Conservation (phyloP, 2,113 vertebrate species). For the Pseudonaja textilis region DNA sequence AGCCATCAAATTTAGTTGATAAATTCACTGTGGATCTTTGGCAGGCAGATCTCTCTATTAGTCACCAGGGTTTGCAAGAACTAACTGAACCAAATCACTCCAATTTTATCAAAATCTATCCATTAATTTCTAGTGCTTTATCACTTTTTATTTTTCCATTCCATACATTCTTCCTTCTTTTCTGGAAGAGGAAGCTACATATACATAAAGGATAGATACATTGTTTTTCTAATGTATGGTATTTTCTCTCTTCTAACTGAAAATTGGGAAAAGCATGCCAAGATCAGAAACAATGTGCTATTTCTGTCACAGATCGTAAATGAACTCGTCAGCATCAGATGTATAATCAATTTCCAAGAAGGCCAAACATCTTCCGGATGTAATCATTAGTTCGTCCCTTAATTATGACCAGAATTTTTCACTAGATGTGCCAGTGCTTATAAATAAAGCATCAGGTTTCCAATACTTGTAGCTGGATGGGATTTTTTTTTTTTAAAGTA, state of each 20-base stretch:
- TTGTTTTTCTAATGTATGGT: constrained; percentile 43
- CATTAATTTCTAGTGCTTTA: constrained; percentile 37
- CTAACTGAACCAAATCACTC: constrained; percentile 24
- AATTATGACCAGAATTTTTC: neutral
- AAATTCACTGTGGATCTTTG: neutral
- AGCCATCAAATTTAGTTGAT: neutral
- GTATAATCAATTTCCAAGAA: neutral
- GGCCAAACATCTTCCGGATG: neutral
- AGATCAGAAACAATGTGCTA: constrained; percentile 52
- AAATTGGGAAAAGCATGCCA: constrained; percentile 35
- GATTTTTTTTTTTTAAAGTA: neutral
- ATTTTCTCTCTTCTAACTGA: constrained; percentile 31
- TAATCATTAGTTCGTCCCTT: neutral
- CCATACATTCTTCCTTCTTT: constrained; percentile 49
- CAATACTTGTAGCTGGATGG: neutral
- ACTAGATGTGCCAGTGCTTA: neutral
- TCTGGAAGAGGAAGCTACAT: constrained; percentile 53
- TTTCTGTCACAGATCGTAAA: constrained; percentile 30
- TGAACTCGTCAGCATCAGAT: neutral
- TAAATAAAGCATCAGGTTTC: neutral
- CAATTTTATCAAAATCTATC: constrained; percentile 41
- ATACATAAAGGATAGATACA: constrained; percentile 61
- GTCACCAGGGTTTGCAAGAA: neutral
- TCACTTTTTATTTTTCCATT: constrained; percentile 13
- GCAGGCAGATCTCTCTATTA: neutral